Evolutionary conservation across 2,888 invertebrate species (phyloP).

Genomic region (Cinara cedri): DNA sequence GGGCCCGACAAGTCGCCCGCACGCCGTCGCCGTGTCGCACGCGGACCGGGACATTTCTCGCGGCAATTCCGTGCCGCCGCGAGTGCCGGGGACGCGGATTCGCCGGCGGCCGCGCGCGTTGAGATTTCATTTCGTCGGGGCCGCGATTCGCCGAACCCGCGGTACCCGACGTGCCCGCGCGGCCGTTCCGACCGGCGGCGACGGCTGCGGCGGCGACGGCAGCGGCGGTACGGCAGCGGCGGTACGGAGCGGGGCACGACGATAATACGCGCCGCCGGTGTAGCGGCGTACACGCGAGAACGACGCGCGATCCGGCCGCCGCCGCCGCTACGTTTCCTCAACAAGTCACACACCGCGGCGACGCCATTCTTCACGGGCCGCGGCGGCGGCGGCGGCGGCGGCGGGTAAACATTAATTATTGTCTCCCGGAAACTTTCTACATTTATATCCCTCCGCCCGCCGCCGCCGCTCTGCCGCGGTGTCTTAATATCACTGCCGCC

Average conservation of each 20-base stretch:
- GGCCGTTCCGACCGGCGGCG: background rate
- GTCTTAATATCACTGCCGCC: constrained; percentile 45
- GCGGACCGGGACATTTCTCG: too few species aligned
- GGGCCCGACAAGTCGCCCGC: too few species aligned
- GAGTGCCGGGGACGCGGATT: too few species aligned
- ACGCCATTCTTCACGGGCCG: constrained; percentile 19
- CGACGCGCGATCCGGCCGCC: too few species aligned
- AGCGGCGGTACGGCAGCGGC: too few species aligned
- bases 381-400: background rate
- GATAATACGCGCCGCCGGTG: background rate
- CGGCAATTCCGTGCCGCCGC: too few species aligned
- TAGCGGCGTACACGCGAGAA: too few species aligned
- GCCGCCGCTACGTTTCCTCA: constrained; percentile 24
- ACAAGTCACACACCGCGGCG: constrained; percentile 44
- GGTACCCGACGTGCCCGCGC: too few species aligned
- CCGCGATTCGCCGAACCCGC: too few species aligned
- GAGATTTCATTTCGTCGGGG: too few species aligned
- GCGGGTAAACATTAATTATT: constrained; percentile 56
- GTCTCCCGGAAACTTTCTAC: constrained; percentile 56
- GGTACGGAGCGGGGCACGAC: background rate
- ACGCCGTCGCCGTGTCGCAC: too few species aligned
- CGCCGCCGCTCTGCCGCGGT: background rate
- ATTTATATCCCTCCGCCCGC: constrained; percentile 42
- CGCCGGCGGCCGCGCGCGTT: too few species aligned
- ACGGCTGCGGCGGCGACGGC: background rate